Evolutionary conservation across 2,888 invertebrate species (phyloP).

Genomic region (Eurytoma californica): DNA sequence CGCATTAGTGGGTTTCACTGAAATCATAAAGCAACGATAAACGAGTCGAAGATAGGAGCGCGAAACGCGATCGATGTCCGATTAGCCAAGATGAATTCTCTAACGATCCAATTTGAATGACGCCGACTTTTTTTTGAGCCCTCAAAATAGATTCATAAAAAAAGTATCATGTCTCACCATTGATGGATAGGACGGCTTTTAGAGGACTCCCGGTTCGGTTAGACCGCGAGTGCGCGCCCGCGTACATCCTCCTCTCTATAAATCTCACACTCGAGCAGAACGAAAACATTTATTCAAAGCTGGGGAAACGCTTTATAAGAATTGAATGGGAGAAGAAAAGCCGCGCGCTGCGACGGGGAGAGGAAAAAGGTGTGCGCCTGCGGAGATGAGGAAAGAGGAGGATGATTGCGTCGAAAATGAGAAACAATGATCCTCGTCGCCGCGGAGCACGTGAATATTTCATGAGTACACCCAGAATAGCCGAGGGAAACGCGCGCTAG

Average conservation of each 20-base stretch:
- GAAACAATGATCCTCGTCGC: slow-evolving; percentile 52
- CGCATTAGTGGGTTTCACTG: slow-evolving; percentile 5
- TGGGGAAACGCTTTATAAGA: slow-evolving; percentile 6
- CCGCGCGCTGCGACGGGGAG: slow-evolving; percentile 8
- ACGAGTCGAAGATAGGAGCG: slow-evolving; percentile 1
- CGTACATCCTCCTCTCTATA: slow-evolving; percentile 26
- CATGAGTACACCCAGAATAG: slow-evolving; percentile 60
- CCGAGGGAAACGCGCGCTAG: background rate
- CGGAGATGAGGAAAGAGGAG: slow-evolving; percentile 43
- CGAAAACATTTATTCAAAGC: slow-evolving; percentile 23
- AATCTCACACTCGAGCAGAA: background rate
- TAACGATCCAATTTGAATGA: too few relatives aligned
- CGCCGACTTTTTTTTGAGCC: too few relatives aligned
- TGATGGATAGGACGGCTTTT: too few relatives aligned
- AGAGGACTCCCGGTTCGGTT: too few relatives aligned
- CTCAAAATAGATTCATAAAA: too few relatives aligned
- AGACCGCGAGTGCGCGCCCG: too few relatives aligned
- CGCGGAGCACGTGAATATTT: slow-evolving; percentile 68
- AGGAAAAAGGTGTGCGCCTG: slow-evolving; percentile 7
- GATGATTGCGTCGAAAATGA: slow-evolving; percentile 56
- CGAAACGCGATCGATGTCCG: background rate
- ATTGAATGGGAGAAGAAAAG: slow-evolving; percentile 7
- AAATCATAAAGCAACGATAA: slow-evolving; percentile 7
- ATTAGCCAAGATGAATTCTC: too few relatives aligned
- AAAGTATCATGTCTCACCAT: too few relatives aligned